phyloP scores from a whole-genome alignment of 2,797 vertebrate species.

The Hoplostethus atlanticus region DNA sequence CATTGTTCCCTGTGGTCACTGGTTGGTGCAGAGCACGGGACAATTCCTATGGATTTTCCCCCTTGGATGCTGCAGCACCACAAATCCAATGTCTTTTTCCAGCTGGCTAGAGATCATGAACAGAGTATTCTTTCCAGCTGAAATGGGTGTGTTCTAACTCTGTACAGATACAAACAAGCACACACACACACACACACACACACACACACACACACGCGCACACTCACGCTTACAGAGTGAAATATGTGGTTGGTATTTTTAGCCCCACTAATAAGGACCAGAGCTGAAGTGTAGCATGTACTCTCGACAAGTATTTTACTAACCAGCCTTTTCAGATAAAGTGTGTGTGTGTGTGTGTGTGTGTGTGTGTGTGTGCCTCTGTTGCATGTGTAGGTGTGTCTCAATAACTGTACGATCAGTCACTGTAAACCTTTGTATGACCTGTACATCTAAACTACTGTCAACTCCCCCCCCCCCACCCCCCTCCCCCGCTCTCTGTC shows the following conservation, averaged over 20 bases:
- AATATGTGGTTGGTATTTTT: constrained; percentile 36
- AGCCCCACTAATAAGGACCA: constrained; percentile 15
- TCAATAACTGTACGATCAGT: constrained; percentile 15
- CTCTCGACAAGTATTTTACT: constrained; percentile 45
- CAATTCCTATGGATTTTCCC: constrained; percentile 74
- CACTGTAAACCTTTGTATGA: constrained; percentile 24
- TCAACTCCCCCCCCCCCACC: constrained; percentile 10
- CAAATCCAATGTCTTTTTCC: constrained; percentile 74
- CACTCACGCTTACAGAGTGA: constrained; percentile 33
- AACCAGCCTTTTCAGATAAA: background rate
- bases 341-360: constrained; percentile 11
- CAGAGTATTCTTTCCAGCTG: constrained; percentile 74
- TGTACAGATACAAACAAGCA: constrained; percentile 26
- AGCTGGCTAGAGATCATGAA: constrained; percentile 71
- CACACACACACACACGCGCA: background rate
- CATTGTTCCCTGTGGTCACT: constrained; percentile 50
- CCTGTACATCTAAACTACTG: constrained; percentile 1
- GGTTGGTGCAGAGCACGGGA: constrained; percentile 47
- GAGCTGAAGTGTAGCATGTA: constrained; percentile 5
- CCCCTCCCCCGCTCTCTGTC: constrained; percentile 41
- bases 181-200: constrained; percentile 32
- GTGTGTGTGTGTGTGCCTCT: constrained; percentile 6
- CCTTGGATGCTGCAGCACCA: constrained; percentile 70
- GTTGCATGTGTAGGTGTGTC: background rate
- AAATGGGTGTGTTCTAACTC: constrained; percentile 50